phyloP scores from a whole-genome alignment of 2,888 invertebrate species.

The Pseudococcus longispinus region DNA sequence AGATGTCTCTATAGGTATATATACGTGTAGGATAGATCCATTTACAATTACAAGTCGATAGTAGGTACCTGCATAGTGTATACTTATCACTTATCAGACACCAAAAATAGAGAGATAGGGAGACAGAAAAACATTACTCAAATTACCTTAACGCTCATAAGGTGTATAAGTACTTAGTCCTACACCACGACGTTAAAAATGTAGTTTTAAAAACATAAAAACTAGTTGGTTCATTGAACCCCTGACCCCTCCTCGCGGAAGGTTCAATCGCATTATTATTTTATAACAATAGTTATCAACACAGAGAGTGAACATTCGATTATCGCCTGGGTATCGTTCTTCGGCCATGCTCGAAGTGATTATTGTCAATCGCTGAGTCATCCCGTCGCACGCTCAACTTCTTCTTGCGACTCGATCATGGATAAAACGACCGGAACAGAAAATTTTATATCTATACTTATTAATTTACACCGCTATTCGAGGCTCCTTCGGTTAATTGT shows the following conservation, averaged over 20 bases:
- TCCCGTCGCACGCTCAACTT: neutral
- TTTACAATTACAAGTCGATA: too few relatives aligned
- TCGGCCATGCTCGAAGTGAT: neutral
- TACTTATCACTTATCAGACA: too few relatives aligned
- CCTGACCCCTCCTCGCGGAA: neutral
- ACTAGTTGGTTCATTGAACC: neutral
- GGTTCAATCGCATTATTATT: neutral
- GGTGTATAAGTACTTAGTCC: too few relatives aligned
- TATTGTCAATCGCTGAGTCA: neutral
- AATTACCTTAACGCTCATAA: too few relatives aligned
- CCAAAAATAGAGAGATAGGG: too few relatives aligned
- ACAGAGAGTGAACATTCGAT: neutral
- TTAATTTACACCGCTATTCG: neutral
- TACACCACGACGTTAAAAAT: too few relatives aligned
- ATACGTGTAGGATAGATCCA: too few relatives aligned
- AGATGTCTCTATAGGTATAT: too few relatives aligned
- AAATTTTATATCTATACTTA: neutral
- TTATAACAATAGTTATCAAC: neutral
- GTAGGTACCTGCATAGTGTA: too few relatives aligned
- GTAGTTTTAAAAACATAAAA: too few relatives aligned
- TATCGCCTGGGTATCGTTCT: neutral
- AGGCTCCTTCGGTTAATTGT: neutral
- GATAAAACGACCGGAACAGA: neutral
- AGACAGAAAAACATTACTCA: too few relatives aligned
- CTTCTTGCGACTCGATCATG: neutral